Conservation (phyloP, 2,888 invertebrate genomes). For the Patella caerulea region DNA sequence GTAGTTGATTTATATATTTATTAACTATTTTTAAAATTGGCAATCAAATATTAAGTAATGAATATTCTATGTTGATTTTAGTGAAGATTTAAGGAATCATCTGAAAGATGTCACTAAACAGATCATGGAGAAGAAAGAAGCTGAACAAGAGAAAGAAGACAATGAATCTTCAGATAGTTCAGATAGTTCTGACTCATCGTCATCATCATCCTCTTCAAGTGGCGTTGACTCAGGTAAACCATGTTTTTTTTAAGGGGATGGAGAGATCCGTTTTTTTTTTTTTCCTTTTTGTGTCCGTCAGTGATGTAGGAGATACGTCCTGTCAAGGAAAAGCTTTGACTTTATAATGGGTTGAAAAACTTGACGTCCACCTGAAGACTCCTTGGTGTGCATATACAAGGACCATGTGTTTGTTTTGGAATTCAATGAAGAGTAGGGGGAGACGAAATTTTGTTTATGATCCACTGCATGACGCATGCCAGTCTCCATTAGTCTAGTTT, state of each 20-base stretch:
- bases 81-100: slow-evolving; percentile 89
- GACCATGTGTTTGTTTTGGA: no score
- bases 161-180: slow-evolving; percentile 30
- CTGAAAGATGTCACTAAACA: slow-evolving; percentile 81
- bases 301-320: slow-evolving; percentile 17
- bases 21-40: slow-evolving; percentile 22
- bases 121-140: slow-evolving; percentile 55
- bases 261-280: no score
- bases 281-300: slow-evolving; percentile 24
- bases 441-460: no score
- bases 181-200: slow-evolving; percentile 25
- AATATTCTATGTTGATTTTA: slow-evolving; percentile 53
- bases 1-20: not conserved
- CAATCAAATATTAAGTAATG: not conserved
- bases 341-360: no score
- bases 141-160: slow-evolving; percentile 37
- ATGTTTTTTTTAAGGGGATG: no score
- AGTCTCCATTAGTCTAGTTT: no score
- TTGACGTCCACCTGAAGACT: no score
- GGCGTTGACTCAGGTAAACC: not conserved
- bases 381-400: no score
- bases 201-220: slow-evolving; percentile 27
- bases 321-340: not conserved
- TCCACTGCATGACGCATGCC: no score
- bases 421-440: no score